These are phyloP conservation scores for Panulirus ornatus DNA, from an alignment of 1,140 invertebrate genomes.

Conservation along the genomic window DNA sequence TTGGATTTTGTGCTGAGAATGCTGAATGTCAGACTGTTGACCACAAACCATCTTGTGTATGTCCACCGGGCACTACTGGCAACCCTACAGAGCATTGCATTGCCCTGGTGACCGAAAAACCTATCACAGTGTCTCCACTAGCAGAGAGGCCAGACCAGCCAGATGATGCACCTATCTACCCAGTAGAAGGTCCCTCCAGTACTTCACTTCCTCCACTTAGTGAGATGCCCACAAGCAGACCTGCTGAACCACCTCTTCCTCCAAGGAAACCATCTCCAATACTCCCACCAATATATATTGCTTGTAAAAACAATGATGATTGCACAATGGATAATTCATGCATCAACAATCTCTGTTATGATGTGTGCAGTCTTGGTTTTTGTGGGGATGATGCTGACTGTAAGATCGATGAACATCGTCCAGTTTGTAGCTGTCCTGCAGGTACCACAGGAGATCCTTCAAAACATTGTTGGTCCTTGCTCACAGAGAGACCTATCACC, in stretches of 20 bases:
- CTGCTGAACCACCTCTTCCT: background rate
- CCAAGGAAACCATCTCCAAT: constrained; percentile 82
- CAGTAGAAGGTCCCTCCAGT: constrained; percentile 19
- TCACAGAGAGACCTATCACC: constrained; percentile 78
- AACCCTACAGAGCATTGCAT: constrained; percentile 79
- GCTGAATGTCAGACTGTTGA: constrained; percentile 89
- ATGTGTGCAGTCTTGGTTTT: constrained; percentile 83
- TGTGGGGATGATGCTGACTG: constrained; percentile 84
- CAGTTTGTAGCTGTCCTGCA: constrained; percentile 87
- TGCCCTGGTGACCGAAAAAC: constrained; percentile 52
- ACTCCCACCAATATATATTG: constrained; percentile 76
- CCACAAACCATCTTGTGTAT: constrained; percentile 87
- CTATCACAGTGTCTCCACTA: constrained; percentile 21
- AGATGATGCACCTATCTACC: constrained; percentile 2
- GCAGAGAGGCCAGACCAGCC: background rate
- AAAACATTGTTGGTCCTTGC: constrained; percentile 73
- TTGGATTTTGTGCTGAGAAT: constrained; percentile 82
- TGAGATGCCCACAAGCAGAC: background rate
- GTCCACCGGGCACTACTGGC: constrained; percentile 76
- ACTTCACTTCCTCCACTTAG: constrained; percentile 3
- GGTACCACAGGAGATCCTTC: constrained; percentile 75
- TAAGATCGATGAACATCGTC: constrained; percentile 87
- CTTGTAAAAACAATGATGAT: constrained; percentile 78
- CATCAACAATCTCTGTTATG: constrained; percentile 85
- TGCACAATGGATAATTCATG: constrained; percentile 85